phyloP scores from a whole-genome alignment of 2,113 vertebrate genomes.

The Tetrao urogallus region DNA sequence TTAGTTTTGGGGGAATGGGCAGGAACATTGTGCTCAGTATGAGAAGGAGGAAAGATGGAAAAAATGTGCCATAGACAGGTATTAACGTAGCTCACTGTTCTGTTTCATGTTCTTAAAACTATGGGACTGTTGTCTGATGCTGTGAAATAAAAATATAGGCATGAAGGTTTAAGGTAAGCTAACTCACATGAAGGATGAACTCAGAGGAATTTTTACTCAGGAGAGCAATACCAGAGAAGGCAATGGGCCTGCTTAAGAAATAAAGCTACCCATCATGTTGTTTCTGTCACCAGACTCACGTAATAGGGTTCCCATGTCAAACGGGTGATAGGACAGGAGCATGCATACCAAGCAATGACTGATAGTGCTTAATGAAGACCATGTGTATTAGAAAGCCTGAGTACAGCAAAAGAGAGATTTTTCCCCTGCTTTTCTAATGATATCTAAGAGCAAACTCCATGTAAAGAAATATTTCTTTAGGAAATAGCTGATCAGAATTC shows the following conservation, averaged over 20 bases:
- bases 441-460: neutral
- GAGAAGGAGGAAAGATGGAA: neutral
- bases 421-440: slow-evolving; percentile 24
- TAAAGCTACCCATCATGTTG: neutral
- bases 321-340: neutral
- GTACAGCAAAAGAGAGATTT: slow-evolving; percentile 48
- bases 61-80: fast-evolving
- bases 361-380: neutral
- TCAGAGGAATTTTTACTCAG: neutral
- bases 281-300: neutral
- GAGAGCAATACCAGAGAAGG: neutral
- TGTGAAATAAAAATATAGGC: neutral
- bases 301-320: fast-evolving
- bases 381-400: neutral
- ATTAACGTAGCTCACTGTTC: neutral
- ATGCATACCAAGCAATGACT: neutral
- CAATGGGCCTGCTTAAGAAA: neutral
- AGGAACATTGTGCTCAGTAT: neutral
- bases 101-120: neutral
- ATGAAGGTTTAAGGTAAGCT: neutral
- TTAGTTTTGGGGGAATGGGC: neutral
- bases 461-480: slow-evolving; percentile 50
- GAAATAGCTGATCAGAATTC: slow-evolving; percentile 47
- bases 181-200: neutral
- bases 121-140: neutral